phyloP scores from a whole-genome alignment of 2,113 vertebrate species.

The Zootoca vivipara region DNA sequence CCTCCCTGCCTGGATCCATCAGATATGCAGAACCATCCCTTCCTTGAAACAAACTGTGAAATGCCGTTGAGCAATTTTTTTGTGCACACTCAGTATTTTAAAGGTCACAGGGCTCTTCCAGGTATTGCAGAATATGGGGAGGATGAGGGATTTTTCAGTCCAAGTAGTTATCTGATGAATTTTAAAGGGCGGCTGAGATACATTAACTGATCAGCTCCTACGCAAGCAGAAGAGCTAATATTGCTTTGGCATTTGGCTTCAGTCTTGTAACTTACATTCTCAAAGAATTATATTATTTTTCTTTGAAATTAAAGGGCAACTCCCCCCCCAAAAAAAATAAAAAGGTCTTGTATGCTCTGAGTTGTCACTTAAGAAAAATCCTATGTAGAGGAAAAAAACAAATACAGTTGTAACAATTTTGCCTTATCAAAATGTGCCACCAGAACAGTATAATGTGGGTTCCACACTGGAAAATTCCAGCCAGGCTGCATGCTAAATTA shows the following conservation, averaged over 20 bases:
- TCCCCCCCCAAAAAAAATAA: too few relatives aligned
- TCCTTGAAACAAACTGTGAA: conserved; percentile 1
- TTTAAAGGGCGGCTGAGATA: conserved; percentile 40
- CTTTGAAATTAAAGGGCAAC: conserved; percentile 27
- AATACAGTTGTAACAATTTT: conserved; percentile 13
- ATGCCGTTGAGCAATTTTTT: conserved; percentile 31
- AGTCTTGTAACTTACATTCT: conserved; percentile 21
- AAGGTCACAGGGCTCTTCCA: conserved; percentile 53
- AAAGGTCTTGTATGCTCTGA: not conserved
- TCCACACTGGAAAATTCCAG: too few relatives aligned
- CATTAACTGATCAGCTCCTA: conserved; percentile 45
- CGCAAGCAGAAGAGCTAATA: conserved; percentile 38
- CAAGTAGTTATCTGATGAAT: conserved; percentile 36
- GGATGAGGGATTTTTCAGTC: conserved; percentile 43
- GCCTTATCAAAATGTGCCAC: not conserved
- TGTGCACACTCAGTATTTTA: conserved; percentile 45
- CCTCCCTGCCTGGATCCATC: not conserved
- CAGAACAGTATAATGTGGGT: not conserved
- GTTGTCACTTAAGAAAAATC: not conserved
- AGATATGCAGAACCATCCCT: not conserved
- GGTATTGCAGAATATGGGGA: conserved; percentile 41
- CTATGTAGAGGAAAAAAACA: not conserved
- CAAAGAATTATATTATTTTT: conserved; percentile 29
- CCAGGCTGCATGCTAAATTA: not conserved
- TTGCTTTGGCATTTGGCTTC: conserved; percentile 40